Base-by-base conservation (phyloP, 2,113 vertebrate genomes). In the Ptilonorhynchus violaceus region DNA sequence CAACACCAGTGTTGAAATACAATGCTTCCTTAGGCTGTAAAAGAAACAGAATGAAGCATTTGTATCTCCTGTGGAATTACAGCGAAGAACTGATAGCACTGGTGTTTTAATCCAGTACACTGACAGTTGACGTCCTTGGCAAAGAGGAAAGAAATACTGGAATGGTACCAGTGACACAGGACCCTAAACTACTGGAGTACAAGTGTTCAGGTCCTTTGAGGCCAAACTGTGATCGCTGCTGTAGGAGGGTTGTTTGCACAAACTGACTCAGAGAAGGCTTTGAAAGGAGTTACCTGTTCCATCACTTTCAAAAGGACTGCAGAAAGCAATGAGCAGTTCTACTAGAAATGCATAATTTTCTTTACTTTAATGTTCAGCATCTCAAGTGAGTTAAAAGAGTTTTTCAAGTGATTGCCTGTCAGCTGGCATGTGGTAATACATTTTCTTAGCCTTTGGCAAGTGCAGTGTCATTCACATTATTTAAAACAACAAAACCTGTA, bases 331-430 rank as follows among this genome's bases (percentile, higher is more conserved):
- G 44, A 92, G n/a, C 39, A 41, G 31, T 93, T 64, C 44, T 82
- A 28, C 41, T 70, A 75, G 46, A 85, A 90, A 59, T 47, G 31
- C 50, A 20, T 81, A 50, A 81, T 93, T 84, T 84, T 30, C 22
- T 68, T 69, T 14, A 11, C 76, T 86, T 86, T 33, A 64, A 60
- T 58, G 19, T 73, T 77, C 20, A 49, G 30, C 53, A 64, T 84
- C 91, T 91, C 30, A 72, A 85, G 74, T 59, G 37, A 83, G 35
- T 73, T 87, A 28, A 85, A 90, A 52, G 55, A 63, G 35, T 82
- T 90, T 76, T 30, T 87, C 55, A 81, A 35, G 67, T 73, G 62
- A 68, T 80, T 6, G 14, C 33, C 53, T 79, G 8, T 92, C 35
- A 55, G 49, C 33, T 90, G 47, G 10, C 15, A 10, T 75, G 33